These are phyloP conservation scores for Rhadinocentrus ornatus DNA, from an alignment of 2,797 vertebrate genomes.

Conservation along the genomic window DNA sequence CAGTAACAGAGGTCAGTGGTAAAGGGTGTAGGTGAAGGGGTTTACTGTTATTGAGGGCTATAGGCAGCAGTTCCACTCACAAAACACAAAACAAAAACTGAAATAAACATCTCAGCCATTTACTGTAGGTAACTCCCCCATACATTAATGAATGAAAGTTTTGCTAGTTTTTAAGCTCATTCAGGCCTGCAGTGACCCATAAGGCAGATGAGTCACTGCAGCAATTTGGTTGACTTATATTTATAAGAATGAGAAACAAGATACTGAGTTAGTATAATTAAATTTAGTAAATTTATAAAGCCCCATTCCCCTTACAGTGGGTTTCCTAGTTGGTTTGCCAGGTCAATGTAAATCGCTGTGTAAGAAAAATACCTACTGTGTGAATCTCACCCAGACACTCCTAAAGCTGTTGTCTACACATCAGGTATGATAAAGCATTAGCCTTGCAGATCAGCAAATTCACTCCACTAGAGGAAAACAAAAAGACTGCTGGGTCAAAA, in stretches of 20 bases:
- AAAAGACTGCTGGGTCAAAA: constrained; percentile 5
- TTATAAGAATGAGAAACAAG: constrained; percentile 24
- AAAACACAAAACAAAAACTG: constrained; percentile 76
- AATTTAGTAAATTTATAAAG: constrained; percentile 22
- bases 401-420: constrained; percentile 51
- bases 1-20: constrained; percentile 85
- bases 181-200: constrained; percentile 40
- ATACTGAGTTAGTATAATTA: constrained; percentile 25
- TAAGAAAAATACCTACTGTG: constrained; percentile 7
- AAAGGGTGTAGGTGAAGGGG: constrained; percentile 65
- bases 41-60: constrained; percentile 72
- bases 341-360: constrained; percentile 24
- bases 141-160: constrained; percentile 38
- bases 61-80: constrained; percentile 79
- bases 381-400: constrained; percentile 39
- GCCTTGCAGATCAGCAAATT: constrained; percentile 72
- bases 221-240: constrained; percentile 46
- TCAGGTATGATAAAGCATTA: constrained; percentile 54
- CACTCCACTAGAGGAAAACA: constrained; percentile 62
- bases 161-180: constrained; percentile 45
- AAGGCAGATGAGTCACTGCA: constrained; percentile 41
- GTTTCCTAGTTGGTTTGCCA: background rate
- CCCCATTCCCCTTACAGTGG: background rate
- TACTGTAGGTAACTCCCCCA: constrained; percentile 64
- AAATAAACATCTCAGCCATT: constrained; percentile 75